Base-by-base conservation (phyloP, 2,113 vertebrate species). In the Etia nguti region DNA sequence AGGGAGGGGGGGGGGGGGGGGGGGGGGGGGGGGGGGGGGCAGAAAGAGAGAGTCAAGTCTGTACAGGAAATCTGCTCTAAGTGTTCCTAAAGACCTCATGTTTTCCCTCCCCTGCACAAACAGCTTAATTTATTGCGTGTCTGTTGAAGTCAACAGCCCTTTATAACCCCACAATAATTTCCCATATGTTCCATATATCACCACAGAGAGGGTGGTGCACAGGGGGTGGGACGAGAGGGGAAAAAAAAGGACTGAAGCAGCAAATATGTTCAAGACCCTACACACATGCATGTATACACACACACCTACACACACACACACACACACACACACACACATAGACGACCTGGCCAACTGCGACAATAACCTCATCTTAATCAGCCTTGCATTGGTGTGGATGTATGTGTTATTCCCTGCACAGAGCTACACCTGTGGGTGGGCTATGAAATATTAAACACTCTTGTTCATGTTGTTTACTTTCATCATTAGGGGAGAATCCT, bases 141-240 rank as follows among this genome's bases (percentile, higher is more conserved):
- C 95, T 95, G 94, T 93, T 94, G 92, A 88, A 95, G 94, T 95
- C 94, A 94, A 94, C 94, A 94, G 94, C 93, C 83, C 94, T 96
- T 97, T 95, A 96, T 93, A 94, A 95, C 93, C 95, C 93, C 93
- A 93, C 92, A 94, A 94, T 96, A 92, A 95, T 95, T 95, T 96
- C 95, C 95, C 95, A 95, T 95, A 95, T 95, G 95, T 94, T 95
- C 91, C 90, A 93, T 95, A 95, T 96, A 96, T 95, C 94, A 94
- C 93, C 93, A 91, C 83, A 86, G 87, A 87, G 80, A 85, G 89
- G 85, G 83, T 83, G 81, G 88, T 85, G 84, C 84, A 75, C 89
- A 81, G 86, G 84, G 85, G n/a, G 83, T 65, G 68, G 70, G 79
- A 36, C 10, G 52, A 57, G 38, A 18, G 52, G 10, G 18, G n/a